These are phyloP conservation scores for Agrochola lota DNA, from an alignment of 2,888 invertebrate genomes.

Conservation along the genomic window DNA sequence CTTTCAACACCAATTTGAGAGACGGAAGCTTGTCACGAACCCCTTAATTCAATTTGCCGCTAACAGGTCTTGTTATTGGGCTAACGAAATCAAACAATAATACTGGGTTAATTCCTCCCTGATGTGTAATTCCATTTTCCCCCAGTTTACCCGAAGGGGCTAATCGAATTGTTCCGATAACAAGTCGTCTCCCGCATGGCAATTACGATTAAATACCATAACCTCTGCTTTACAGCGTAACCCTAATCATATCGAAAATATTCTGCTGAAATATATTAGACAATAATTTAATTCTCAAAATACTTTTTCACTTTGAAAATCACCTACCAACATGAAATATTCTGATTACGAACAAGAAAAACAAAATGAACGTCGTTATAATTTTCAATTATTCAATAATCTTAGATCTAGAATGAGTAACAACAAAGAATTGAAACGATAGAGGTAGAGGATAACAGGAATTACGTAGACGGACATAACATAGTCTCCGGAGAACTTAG, in stretches of 20 bases:
- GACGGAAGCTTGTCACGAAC: conserved; percentile 51
- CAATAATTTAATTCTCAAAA: conserved; percentile 84
- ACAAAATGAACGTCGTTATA: conserved; percentile 24
- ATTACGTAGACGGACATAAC: conserved; percentile 32
- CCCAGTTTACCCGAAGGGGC: conserved; percentile 43
- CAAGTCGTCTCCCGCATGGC: conserved; percentile 72
- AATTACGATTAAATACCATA: conserved; percentile 84
- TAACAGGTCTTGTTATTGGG: conserved; percentile 47
- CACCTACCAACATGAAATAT: conserved; percentile 76
- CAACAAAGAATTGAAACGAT: conserved; percentile 43
- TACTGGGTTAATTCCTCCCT: conserved; percentile 52
- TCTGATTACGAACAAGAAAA: conserved; percentile 57
- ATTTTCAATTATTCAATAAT: conserved; percentile 37
- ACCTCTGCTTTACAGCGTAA: conserved; percentile 84
- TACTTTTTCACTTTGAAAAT: conserved; percentile 79
- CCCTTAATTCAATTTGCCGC: conserved; percentile 55
- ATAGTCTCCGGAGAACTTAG: conserved; percentile 31
- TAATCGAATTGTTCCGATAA: conserved; percentile 57
- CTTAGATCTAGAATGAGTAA: conserved; percentile 51
- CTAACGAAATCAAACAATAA: conserved; percentile 50
- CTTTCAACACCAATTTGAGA: conserved; percentile 83
- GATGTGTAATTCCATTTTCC: conserved; percentile 51
- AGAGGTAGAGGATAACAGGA: conserved; percentile 19
- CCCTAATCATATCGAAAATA: conserved; percentile 88
- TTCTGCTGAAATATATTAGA: conserved; percentile 85